Percentiles rank a stretch among this genome's conserved stretches.
Evolutionary conservation across 2,888 invertebrate genomes (phyloP).

Genomic region (Drosophila mayaguana): DNA sequence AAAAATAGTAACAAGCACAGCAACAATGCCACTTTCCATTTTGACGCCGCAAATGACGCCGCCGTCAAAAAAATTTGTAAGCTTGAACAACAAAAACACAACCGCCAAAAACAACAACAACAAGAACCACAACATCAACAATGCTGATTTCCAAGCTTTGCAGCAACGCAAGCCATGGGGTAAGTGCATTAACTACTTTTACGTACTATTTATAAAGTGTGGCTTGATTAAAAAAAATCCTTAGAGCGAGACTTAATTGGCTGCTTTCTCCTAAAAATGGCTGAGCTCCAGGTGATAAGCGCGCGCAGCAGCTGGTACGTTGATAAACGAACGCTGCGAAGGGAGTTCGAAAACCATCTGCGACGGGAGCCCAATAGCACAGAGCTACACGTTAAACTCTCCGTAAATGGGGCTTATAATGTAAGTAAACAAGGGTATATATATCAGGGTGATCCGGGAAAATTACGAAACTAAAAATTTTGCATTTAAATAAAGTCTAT

Average conservation of each 20-base stretch:
- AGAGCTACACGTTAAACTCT: constrained; percentile 35
- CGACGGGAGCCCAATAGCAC: constrained; percentile 12
- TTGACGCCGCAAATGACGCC: constrained; percentile 53
- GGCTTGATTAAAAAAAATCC: too few species aligned
- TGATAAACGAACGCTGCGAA: constrained; percentile 56
- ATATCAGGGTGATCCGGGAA: too few species aligned
- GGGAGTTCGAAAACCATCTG: constrained; percentile 52
- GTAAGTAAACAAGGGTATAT: constrained; percentile 46
- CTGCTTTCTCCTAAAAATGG: constrained; percentile 66
- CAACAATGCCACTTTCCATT: constrained; percentile 30
- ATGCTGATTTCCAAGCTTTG: constrained; percentile 4
- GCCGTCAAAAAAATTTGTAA: constrained; percentile 24
- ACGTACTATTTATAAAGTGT: not conserved
- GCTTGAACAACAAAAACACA: constrained; percentile 17
- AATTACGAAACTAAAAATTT: not conserved
- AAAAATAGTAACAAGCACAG: constrained; percentile 33
- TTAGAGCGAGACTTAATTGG: constrained; percentile 73
- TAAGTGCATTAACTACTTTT: constrained; percentile 26
- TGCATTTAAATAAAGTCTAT: not conserved
- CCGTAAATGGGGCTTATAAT: constrained; percentile 50
- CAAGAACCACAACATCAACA: constrained; percentile 1
- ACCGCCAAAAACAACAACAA: not conserved
- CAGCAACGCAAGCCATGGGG: constrained; percentile 51
- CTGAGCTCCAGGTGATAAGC: constrained; percentile 57
- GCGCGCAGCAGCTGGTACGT: constrained; percentile 62